These are phyloP conservation scores for Erpornis zantholeuca DNA, from an alignment of 2,113 vertebrate genomes.

Conservation along the genomic window DNA sequence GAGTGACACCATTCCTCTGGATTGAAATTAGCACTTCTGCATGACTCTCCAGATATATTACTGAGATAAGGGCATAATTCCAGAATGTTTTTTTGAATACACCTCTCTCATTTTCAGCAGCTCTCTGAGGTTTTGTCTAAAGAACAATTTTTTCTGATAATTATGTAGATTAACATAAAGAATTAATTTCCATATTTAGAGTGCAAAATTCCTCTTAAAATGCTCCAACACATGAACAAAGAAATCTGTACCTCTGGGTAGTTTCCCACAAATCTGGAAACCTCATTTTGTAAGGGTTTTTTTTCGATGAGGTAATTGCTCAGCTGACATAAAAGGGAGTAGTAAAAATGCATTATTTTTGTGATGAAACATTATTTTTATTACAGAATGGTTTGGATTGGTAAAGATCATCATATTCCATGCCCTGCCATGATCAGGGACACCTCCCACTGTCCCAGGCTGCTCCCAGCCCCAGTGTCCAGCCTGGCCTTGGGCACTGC, in stretches of 20 bases:
- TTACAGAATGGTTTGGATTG: neutral
- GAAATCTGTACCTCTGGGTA: neutral
- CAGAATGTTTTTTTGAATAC: neutral
- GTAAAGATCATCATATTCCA: neutral
- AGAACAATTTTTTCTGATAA: neutral
- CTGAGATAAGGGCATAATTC: neutral
- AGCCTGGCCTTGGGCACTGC: neutral
- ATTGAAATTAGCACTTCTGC: neutral
- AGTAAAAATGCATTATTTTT: neutral
- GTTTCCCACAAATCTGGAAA: neutral
- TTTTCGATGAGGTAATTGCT: neutral
- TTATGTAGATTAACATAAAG: neutral
- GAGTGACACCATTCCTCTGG: neutral
- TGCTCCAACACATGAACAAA: neutral
- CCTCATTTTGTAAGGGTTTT: neutral
- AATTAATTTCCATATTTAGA: neutral
- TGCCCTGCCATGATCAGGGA: rapidly evolving
- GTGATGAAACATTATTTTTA: neutral
- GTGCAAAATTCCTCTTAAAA: neutral
- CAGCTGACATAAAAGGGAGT: rapidly evolving
- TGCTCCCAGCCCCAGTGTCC: neutral
- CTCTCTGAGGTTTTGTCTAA: neutral
- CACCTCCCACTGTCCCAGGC: neutral
- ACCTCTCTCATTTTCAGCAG: neutral
- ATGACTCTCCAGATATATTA: neutral